These are phyloP conservation scores for Amphiprion percula DNA, from an alignment of 2,113 vertebrate genomes.

Conservation along the genomic window DNA sequence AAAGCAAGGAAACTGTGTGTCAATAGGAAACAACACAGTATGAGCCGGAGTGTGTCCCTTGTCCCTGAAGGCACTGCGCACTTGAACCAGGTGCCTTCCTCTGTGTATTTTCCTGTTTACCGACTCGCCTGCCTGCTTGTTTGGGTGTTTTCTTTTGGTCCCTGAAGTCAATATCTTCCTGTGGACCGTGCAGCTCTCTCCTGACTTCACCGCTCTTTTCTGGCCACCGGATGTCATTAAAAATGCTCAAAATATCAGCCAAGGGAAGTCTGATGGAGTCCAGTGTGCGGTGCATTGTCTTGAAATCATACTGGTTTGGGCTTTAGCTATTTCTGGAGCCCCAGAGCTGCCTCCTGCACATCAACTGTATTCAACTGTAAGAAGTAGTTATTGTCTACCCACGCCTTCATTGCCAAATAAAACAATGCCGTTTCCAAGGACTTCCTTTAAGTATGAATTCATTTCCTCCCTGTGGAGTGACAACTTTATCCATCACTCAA, in stretches of 20 bases:
- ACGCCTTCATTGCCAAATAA: slow-evolving; percentile 63
- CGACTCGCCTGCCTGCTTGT: slow-evolving; percentile 62
- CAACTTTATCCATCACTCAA: slow-evolving; percentile 34
- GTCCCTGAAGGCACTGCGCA: slow-evolving; percentile 73
- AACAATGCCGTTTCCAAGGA: slow-evolving; percentile 77
- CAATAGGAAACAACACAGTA: slow-evolving; percentile 78
- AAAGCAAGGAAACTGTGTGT: slow-evolving; percentile 75
- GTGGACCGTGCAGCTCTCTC: slow-evolving; percentile 48
- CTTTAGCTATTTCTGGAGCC: slow-evolving; percentile 75
- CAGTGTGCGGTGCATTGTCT: slow-evolving; percentile 77
- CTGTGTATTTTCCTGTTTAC: slow-evolving; percentile 86
- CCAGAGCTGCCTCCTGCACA: slow-evolving; percentile 54
- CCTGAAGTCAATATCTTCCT: slow-evolving; percentile 80
- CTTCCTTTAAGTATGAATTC: slow-evolving; percentile 61
- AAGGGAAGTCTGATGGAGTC: slow-evolving; percentile 75
- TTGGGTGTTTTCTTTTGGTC: slow-evolving; percentile 81
- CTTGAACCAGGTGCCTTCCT: slow-evolving; percentile 81
- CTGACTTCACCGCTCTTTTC: slow-evolving; percentile 65
- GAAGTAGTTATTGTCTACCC: slow-evolving; percentile 68
- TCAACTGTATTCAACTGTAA: slow-evolving; percentile 56
- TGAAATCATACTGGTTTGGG: slow-evolving; percentile 59
- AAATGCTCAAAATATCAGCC: slow-evolving; percentile 74
- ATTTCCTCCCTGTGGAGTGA: slow-evolving; percentile 60
- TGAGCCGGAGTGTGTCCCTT: slow-evolving; percentile 69
- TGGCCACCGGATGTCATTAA: slow-evolving; percentile 78